Evolutionary conservation across 1,140 invertebrate genomes (phyloP), one percentile per base, ranked within the genome.

Genomic region (Marisa cornuarietis): DNA sequence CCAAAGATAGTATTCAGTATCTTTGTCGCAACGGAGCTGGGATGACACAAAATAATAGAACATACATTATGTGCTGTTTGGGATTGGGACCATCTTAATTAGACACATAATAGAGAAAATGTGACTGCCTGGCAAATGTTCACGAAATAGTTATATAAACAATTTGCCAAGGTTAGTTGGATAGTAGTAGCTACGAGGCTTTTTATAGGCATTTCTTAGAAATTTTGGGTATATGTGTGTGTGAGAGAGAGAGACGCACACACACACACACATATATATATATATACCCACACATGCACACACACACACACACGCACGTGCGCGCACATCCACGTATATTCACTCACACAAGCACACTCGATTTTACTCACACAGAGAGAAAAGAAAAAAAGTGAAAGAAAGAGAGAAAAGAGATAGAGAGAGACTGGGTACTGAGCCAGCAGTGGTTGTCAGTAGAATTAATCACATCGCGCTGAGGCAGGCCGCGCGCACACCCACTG

Each of bases 351-450:
- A 10, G 20, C 69, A 9, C 69, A 7, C 69, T 49, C 69, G 0
- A n/a, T 22, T 10, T 49, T 26, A 20, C 69, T 20, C 69, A 71
- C 69, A 71, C 26, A 42, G 31, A 71, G 31, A 71, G 31, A 71
- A 7, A 16, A 69, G 26, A 71, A 13, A 73, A 0, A 51, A 49
- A 73, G 71, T n/a, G 49, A 51, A 24, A 73, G 71, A 73, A 22
- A 52, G 51, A 52, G 71, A 52, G 42, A 73, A n/a, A 49, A 73
- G 71, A 52, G 71, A 52, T 49, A 52, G 71, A 52, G 71, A 73
- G 51, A 73, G 71, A 73, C 42, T 52, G 71, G 22, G 10, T 11
- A 54, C 51, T n/a, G 71, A 54, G 71, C 31, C 31, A 42, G 31
- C 31, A 42, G 31, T 42, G 31, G 31, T 6, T 42, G 31, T 42